Base-by-base conservation (phyloP, 2,797 vertebrate species). In the Lutjanus argentimaculatus region DNA sequence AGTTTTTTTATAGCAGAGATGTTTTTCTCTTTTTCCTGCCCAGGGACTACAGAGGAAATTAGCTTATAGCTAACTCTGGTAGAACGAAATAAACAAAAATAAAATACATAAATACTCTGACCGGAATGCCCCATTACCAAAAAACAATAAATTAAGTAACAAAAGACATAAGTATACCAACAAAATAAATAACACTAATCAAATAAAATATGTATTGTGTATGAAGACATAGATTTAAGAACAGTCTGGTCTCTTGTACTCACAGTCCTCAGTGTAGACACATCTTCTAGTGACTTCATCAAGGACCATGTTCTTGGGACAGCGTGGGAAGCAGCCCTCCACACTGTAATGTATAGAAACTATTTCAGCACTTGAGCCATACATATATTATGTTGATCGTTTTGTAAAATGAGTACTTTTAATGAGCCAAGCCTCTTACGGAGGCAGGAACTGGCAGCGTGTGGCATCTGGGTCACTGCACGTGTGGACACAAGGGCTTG, bases 271-370 rank as follows among this genome's bases (percentile, higher is more conserved):
- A 77, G 89, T 94, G 93, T 98, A 98, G 83, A 99, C 99, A 91
- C 99, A 99, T 95, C 97, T 97, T 87, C 97, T 95, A 11, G 98
- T 99, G 90, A 98, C 83, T 79, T 99, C 98, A 93, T 99, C 99
- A 30, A 99, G 96, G 68, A 99, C 96, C 99, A 99, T 99, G 80
- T 94, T 94, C 92, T 95, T 97, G 65, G 99, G 98, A 90, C 99
- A 99, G 57, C 97, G 96, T 1, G 98, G 98, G 90, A 99, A 97
- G 88, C 99, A 99, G 88, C 99, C 99, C 94, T 99, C 99, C 85
- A 99, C 97, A 56, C 99, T 99, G 80, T 46, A 87, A 91, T 19
- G 89, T 52, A 89, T 52, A 92, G 14, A 84, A 76, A 49, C 4
- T 0, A 67, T 52, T 75, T 85, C 9, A 85, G 71, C n/a, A 22